A percentile compares a stretch with the other conserved stretches of the same genome.
phyloP scores from a whole-genome alignment of 2,888 invertebrate species.

The Lithophane ornitopus region DNA sequence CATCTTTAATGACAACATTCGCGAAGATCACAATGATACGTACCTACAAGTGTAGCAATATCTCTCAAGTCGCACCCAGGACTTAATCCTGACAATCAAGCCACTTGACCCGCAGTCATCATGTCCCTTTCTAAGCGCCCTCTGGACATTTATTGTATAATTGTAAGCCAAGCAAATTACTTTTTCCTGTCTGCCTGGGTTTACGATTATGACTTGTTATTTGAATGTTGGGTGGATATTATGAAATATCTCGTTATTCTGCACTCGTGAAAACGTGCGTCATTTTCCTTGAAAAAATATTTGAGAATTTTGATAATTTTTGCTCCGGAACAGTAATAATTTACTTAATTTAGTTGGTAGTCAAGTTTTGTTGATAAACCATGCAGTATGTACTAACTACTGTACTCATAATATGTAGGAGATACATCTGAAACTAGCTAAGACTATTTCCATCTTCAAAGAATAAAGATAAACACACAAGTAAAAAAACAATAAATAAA shows the following conservation, averaged over 20 bases:
- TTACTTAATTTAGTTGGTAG: background rate
- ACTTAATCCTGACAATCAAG: conserved; percentile 65
- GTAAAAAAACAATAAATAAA: conserved; percentile 1
- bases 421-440: background rate
- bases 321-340: background rate
- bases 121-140: conserved; percentile 48
- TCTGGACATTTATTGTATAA: conserved; percentile 57
- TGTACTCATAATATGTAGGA: background rate
- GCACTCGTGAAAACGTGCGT: background rate
- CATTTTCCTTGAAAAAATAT: background rate
- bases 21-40: conserved; percentile 31
- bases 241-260: conserved; percentile 14
- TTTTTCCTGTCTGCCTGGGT: conserved; percentile 56
- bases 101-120: conserved; percentile 63
- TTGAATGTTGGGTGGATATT: conserved; percentile 30
- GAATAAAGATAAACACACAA: background rate
- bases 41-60: conserved; percentile 49
- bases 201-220: conserved; percentile 40
- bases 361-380: background rate
- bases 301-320: background rate
- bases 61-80: conserved; percentile 53
- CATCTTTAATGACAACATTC: conserved; percentile 44
- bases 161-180: conserved; percentile 58
- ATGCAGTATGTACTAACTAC: background rate
- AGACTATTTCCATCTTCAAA: background rate